Base-by-base conservation (phyloP, 2,888 invertebrate species). In the Amiota minor region DNA sequence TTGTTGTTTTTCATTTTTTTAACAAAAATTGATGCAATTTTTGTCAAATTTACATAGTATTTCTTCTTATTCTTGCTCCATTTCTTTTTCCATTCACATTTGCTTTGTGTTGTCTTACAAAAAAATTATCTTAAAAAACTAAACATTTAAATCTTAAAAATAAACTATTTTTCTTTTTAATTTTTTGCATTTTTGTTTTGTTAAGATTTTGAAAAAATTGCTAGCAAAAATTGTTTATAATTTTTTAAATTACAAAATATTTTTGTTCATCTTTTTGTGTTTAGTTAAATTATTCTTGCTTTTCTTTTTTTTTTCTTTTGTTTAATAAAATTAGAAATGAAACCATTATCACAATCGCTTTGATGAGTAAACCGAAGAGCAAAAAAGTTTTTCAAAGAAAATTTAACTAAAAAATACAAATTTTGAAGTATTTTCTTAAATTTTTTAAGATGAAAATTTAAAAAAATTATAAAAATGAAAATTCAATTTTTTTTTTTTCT, bases 271-370 rank as follows among this genome's bases (percentile, higher is more conserved):
- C 46, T 50, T 18, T 72, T 50, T 47, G 10, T 50, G 11, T 64
- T 64, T 47, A 9, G 12, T 16, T 20, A 46, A 45, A 68, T 67
- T 61, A 70, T 69, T 50, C 72, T 68, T 23, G 61, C 67, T 68
- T 23, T n/a, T 20, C 45, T 59, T 75, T 72, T 75, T 56, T 50
- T 67, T 59, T 75, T 72, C 74, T 56, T 50, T 67, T 78, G 72
- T 75, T 56, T 14, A 50, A 46, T 68, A 65, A 56, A 23, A 61
- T 65, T 79, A 77, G 80, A 83, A 86, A 86, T 82, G 87, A 87
- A 87, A 81, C 79, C 81, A 79, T 85, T 87, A 87, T 87, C 87
- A 87, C 87, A 87, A 88, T 88, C 81, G 88, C 87, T 88, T 88
- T 87, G 87, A 87, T 88, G 87, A 87, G 87, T 84, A 80, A 78